Base-by-base conservation (phyloP, 2,888 invertebrate genomes). In the Sminthurinus aureus region DNA sequence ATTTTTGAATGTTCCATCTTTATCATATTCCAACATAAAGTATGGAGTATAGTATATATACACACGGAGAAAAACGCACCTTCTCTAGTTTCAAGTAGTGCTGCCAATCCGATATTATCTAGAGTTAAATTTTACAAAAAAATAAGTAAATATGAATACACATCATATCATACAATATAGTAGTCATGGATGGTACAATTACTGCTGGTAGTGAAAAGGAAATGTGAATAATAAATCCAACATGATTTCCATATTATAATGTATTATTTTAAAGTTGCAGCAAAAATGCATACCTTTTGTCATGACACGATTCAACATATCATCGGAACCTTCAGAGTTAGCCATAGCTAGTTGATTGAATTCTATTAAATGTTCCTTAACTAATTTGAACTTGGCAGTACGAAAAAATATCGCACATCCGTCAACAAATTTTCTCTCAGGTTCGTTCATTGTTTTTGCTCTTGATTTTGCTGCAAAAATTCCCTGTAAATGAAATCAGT, bases 401-500 rank as follows among this genome's bases (percentile, higher is more conserved):
- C 96, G 94, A 92, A 95, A 99, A 92, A 99, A 99, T 90, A 99
- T 99, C 88, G 99, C 99, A 92, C 99, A 99, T 87, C 99, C 99
- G 90, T 99, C 99, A 82, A 99, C 99, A 91, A 96, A 97, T 91
- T 98, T 98, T 90, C 97, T 93, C 90, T 99, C 99, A 89, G 95
- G 94, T 90, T 98, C 98, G 0, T 94, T 94, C 99, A 99, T 99
- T 84, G 98, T 99, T 91, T 98, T 98, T 77, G 99, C 99, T 84
- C 99, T 93, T 0, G 98, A 98, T 91, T 99, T 99, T 0, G 99
- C 98, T 64, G 98, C 97, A 91, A 98, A 99, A 88, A 99, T 98
- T 50, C 99, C 99, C 89, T 96, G 58, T 12, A 84, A 82, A 90
- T 85, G 92, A 93, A 64, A 83, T 50, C 64, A 20, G 15, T n/a